Evolutionary conservation across 2,888 invertebrate species (phyloP), one percentile per base, ranked within the genome.

Genomic region (Enchytraeus crypticus): DNA sequence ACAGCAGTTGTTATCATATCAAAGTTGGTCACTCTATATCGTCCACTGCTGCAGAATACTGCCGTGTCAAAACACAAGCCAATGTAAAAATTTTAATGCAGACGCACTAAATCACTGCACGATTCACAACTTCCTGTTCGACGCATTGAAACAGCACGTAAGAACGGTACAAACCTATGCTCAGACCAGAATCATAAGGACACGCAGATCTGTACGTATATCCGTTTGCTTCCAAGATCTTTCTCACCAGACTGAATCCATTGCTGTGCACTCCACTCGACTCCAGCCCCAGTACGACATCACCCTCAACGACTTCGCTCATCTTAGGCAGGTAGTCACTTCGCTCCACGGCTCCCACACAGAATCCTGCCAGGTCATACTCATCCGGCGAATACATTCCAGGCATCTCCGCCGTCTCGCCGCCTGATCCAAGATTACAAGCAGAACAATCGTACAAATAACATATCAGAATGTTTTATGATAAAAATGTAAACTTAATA

Each of bases 331-430:
- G 79, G 53, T 92, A 80, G 56, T 85, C 82, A 0, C 81, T 73
- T 66, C 87, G 84, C 78, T 96, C 92, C 0, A 95, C 89, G 0
- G 90, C 89, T 0, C 96, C 97, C 0, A 97, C 90, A 0, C 91
- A 87, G 80, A 97, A 97, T 1, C 97, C 98, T 4, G 62, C 62
- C 56, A 97, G 79, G 79, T 98, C 97, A 79, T 95, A 97, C 68
- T 92, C 90, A 0, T 88, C 89, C 0, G 84, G 80, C 2, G 84
- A 82, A 80, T 97, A 98, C 82, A 97, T 88, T 1, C 90, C 88
- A 0, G 97, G 96, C 93, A 96, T 93, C 81, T 95, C 95, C 0
- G 96, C 96, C 1, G 96, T 96, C 81, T 97, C 96, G 0, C 96
- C 96, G 64, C 86, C 86, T 93, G 70, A 14, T 49, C 43, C 33